Evolutionary conservation across 2,888 invertebrate species (phyloP), one percentile per base, ranked within the genome.

Genomic region (Scaptomyza parva): DNA sequence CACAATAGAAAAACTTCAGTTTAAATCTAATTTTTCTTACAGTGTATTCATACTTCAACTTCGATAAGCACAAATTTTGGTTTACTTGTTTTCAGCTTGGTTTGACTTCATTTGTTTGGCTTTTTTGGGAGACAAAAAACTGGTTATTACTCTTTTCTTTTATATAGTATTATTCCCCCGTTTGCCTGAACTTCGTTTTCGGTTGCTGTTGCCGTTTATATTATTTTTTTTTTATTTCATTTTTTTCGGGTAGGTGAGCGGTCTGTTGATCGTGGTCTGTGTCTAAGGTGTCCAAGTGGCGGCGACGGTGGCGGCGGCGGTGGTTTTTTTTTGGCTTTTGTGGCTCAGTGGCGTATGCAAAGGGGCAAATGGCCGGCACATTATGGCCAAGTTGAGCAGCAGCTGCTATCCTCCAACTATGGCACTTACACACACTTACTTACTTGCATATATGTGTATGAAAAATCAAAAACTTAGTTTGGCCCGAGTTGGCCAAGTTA

Each of bases 101-200:
- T 81, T 78, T 77, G 75, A 78, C 75, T 86, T 78, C 86, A 81
- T 88, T 89, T 88, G 87, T 85, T 87, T 86, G 86, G 87, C 88
- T 86, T 90, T 89, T 89, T 87, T 80, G 82, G 86, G 86, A 78
- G 85, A 89, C 85, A 86, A 85, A 85, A 85, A 90, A 90, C 90
- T 87, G 89, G 90, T 90, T 90, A 86, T 89, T 84, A 78, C 85
- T 88, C 89, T 85, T 76, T 83, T 74, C 68, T 76, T 81, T 66
- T 54, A 58, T 72, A 60, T 66, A 61, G 47, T 57, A 58, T 76
- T 70, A 17, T 70, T 71, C 48, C 70, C 58, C 72, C 71, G 68
- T 58, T 70, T 41, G 68, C 57, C 69, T 78, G 71, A 73, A 78
- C 61, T 76, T 73, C 70, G 69, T 73, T 75, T 74, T 75, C 58